phyloP scores from a whole-genome alignment of 2,888 invertebrate species.

The Leptinotarsa juncta region DNA sequence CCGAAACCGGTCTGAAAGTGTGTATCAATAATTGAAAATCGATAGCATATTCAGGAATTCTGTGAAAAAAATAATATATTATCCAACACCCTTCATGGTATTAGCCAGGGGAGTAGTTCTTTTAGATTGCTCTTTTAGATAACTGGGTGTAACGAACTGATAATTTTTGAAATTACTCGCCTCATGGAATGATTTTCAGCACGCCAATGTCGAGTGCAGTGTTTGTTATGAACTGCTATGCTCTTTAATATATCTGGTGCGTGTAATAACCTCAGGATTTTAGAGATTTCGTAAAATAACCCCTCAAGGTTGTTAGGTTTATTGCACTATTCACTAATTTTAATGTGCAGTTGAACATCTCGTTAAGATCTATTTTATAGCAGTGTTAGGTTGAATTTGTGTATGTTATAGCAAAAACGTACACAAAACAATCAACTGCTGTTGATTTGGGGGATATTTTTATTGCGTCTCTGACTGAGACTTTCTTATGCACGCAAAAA shows the following conservation, averaged over 20 bases:
- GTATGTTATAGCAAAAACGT: background rate
- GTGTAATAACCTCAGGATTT: slow-evolving; percentile 20
- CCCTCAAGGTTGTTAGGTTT: slow-evolving; percentile 16
- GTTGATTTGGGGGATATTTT: background rate
- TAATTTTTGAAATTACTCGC: background rate
- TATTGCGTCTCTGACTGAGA: background rate
- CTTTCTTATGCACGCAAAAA: background rate
- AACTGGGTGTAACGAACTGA: too few species aligned
- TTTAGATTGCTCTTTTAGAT: too few species aligned
- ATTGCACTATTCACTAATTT: slow-evolving; percentile 18
- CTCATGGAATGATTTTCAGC: background rate
- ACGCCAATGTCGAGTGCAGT: slow-evolving; percentile 16
- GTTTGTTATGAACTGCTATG: slow-evolving; percentile 18
- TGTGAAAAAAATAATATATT: too few species aligned
- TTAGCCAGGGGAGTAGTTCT: too few species aligned
- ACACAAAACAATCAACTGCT: background rate
- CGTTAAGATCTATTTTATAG: background rate
- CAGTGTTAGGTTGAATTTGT: too few species aligned
- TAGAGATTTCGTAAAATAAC: slow-evolving; percentile 20
- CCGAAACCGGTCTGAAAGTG: too few species aligned
- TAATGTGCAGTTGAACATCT: slow-evolving; percentile 5
- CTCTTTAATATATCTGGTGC: slow-evolving; percentile 14
- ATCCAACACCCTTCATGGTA: too few species aligned
- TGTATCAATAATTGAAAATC: too few species aligned
- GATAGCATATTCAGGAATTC: too few species aligned